Evolutionary conservation across 1,140 invertebrate species (phyloP), one percentile per base, ranked within the genome.

Genomic region (Colletes gigas): DNA sequence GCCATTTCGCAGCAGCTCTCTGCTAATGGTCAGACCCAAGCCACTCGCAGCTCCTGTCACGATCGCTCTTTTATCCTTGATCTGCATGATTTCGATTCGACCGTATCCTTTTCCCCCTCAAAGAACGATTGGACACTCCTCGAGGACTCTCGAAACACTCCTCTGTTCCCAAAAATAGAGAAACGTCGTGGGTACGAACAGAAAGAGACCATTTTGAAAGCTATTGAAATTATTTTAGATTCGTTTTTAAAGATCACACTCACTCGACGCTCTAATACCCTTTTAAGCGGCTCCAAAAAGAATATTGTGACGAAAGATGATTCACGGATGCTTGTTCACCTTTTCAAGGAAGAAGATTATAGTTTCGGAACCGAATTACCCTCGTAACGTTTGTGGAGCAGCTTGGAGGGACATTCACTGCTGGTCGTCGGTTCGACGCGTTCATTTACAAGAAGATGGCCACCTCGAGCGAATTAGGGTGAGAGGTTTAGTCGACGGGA

Each of bases 11-110:
- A 94, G 79, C 17, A 94, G 78, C 81, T 94, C 93, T 60, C 89
- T 92, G 78, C 90, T 89, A 62, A 94, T 93, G 59, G 91, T 91
- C n/a, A 94, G 71, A 3, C 94, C 94, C 10, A 94, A 90, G n/a
- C 89, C 91, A 69, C 90, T 91, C 19, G 93, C 93, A 54, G 91
- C 92, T 7, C 94, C 94, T 12, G 93, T 94, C 7, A 94, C 88
- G 21, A 94, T 90, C 7, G 91, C 94, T 76, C 90, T 91, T 84
- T 94, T 94, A 65, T 85, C 92, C 87, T 82, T 92, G 81, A 91
- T 93, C 72, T 91, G 91, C 91, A 92, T 92, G 0, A 65, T 78
- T 60, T 6, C 59, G 5, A 14, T 73, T 47, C 12, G 9, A 41
- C 19, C 60, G 14, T 67, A 3, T 57, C 1, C 10, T 17, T 17